Base-by-base conservation (phyloP, 2,888 invertebrate genomes). In the Drosophila neoperkinsi region DNA sequence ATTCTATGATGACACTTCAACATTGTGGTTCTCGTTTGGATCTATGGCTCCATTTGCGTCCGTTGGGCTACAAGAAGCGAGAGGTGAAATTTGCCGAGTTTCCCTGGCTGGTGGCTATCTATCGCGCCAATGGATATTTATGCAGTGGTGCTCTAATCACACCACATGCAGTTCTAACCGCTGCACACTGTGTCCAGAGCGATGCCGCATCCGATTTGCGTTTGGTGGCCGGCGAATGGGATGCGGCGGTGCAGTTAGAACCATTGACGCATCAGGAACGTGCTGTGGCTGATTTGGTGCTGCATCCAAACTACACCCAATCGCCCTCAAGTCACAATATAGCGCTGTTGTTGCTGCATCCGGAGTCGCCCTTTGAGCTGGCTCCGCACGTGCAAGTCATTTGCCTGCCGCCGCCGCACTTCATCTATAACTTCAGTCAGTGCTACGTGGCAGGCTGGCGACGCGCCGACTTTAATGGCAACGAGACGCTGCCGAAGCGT, bases 401-500 rank as follows among this genome's bases (percentile, higher is more conserved):
- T 49, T 85, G 84, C 57, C 34, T 85, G 70, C 84, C 84, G 2
- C 78, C 87, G 1, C 74, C 79, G 2, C 57, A 60, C 0, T 53
- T 71, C 34, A n/a, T 67, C 30, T 84, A 81, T 51, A 84, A 85
- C 21, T 81, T 74, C 38, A 84, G 74, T 16, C 84, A 85, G 58
- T 85, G 84, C 62, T 85, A 74, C 56, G 81, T 87, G 49, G 72
- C 84, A 2, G 84, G 87, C 6, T 85, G 84, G 84, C 62, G 67
- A 7, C 65, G 46, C 0, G 28, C 25, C 6, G 71, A 85, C 33
- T 80, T 77, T 10, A 56, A 28, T 13, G 53, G 13, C 30, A 46
- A 69, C 1, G 75, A 56, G 13, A 79, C 72, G 7, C 49, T 82
- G 61, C 82, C 81, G 13, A 80, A 74, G 55, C 81, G 81, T 9